Evolutionary conservation across 2,888 invertebrate species (phyloP), one percentile per base, ranked within the genome.

Genomic region (Blastobasis adustella): DNA sequence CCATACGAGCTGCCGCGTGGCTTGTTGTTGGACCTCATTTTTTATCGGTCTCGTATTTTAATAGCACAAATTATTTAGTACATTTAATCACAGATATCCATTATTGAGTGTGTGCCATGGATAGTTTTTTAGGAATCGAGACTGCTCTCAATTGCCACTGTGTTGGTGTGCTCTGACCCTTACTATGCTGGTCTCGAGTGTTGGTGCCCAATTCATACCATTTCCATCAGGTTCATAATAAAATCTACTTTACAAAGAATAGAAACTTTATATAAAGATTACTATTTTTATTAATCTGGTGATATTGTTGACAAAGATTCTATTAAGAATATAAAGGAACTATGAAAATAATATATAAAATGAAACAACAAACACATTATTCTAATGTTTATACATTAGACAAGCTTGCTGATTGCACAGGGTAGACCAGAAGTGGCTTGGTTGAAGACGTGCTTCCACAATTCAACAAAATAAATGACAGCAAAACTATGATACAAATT

Each of bases 401-500:
- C 61, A 63, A 73, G 69, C 71, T 61, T 69, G 66, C 67, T 55
- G 69, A 71, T 75, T 71, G 70, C 58, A 67, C 63, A 62, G 67
- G 72, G 62, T 71, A 65, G 61, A 69, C 58, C 66, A 71, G 66
- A 62, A 73, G 72, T 72, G 74, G 65, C 70, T 8, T 42, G 63
- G 59, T 57, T 65, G 65, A 70, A 72, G 69, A 55, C 60, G 56
- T 60, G 65, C 72, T 75, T 66, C 59, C 71, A 78, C 71, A 79
- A 71, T 69, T 68, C 56, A 63, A 70, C 71, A 79, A 83, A 79
- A 75, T 74, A 75, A 75, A 66, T 61, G 70, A 76, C 75, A 78
- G 76, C 71, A 81, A 79, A 81, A 80, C 84, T 84, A 83, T 79
- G 65, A 82, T 81, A 83, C 71, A 83, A 82, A 78, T 78, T 76